Base-by-base conservation (phyloP, 2,113 vertebrate genomes). In the Mustelus asterias region DNA sequence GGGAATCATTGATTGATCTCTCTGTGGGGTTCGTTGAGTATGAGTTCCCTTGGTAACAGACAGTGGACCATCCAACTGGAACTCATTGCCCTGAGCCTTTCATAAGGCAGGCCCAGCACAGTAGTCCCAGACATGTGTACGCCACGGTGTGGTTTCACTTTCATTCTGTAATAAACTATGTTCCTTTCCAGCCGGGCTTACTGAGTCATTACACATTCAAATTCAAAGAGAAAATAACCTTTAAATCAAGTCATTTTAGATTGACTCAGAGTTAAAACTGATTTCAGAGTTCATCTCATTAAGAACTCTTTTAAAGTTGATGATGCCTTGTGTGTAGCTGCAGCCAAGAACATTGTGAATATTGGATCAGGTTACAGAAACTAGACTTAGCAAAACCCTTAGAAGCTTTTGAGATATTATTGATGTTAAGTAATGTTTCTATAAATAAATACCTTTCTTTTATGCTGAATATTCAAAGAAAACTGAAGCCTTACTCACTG, bases 371-470 rank as follows among this genome's bases (percentile, higher is more conserved):
- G 1, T 93, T 65, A 37, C n/a, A 9, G n/a, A 93, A 65, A 22
- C 89, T 24, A 41, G 60, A 67, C 16, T 93, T 93, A 93, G n/a
- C 60, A 93, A 93, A 93, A 33, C 18, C 13, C 60, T 37, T 3
- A 22, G 60, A 65, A 67, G 3, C 1, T 65, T 16, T n/a, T n/a
- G 13, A 92, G 33, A 65, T 65, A 65, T 92, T 92, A 37, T 92
- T 92, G 60, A 67, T 93, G 65, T n/a, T 93, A 10, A 65, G 20
- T 93, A 60, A 93, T 93, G 22, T 93, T 65, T 93, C 14, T 93
- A 67, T 41, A 93, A 93, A 92, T 92, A 92, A 90, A 4, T n/a
- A 65, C 60, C 10, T 67, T 20, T 16, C 33, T 65, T 93, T 65
- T 67, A 63, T 67, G 14, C n/a, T 93, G 89, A 93, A 65, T 65